These are phyloP conservation scores for Sylvicola fuscatus DNA, from an alignment of 2,888 invertebrate genomes.

Conservation along the genomic window DNA sequence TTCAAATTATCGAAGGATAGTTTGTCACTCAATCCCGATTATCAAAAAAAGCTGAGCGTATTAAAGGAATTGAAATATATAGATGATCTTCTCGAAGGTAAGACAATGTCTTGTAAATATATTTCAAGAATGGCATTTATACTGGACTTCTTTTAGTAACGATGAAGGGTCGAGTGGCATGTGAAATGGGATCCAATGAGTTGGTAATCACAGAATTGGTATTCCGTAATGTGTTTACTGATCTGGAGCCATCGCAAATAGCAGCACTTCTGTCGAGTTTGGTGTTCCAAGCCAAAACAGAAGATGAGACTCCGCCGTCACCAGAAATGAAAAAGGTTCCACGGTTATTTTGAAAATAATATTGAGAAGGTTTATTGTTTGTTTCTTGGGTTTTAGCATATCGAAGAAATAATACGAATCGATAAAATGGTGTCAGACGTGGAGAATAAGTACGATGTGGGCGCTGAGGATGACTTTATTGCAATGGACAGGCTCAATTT, in stretches of 20 bases:
- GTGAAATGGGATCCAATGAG: constrained; percentile 74
- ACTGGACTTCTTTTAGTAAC: constrained; percentile 45
- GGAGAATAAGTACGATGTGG: constrained; percentile 36
- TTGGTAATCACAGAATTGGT: constrained; percentile 87
- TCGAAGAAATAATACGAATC: constrained; percentile 45
- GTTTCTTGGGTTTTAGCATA: constrained; percentile 30
- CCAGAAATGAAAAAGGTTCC: constrained; percentile 35
- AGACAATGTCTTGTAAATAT: constrained; percentile 5
- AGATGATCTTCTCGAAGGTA: constrained; percentile 46
- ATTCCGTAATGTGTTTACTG: constrained; percentile 70
- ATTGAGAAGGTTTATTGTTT: constrained; percentile 1
- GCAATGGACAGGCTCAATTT: constrained; percentile 58
- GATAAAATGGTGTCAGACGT: constrained; percentile 42
- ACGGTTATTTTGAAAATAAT: constrained; percentile 1
- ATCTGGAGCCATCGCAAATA: constrained; percentile 74
- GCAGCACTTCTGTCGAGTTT: constrained; percentile 83
- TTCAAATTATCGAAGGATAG: constrained; percentile 66
- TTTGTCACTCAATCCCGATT: constrained; percentile 74
- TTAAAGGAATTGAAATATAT: constrained; percentile 53
- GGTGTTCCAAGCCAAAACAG: constrained; percentile 73
- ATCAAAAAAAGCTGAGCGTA: constrained; percentile 57
- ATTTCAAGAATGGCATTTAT: too few species aligned
- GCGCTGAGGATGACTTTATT: constrained; percentile 21
- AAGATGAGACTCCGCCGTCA: constrained; percentile 34
- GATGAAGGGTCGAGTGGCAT: constrained; percentile 68